Conservation (phyloP, 92 coral and sea anemone genomes). For the Palythoa grandis region DNA sequence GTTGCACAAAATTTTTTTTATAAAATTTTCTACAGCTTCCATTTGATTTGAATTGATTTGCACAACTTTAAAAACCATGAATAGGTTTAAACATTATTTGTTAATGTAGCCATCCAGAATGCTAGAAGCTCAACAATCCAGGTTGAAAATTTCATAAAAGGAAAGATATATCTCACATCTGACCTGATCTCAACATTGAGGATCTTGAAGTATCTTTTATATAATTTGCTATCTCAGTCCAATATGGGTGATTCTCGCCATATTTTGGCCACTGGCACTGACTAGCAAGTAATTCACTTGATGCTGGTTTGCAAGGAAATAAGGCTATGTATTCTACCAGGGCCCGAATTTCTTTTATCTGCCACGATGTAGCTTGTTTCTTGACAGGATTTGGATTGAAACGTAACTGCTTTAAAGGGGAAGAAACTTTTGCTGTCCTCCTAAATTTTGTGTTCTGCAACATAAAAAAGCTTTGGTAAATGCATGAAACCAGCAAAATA, state of each 20-base stretch:
- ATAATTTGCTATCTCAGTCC: background rate
- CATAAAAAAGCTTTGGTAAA: background rate
- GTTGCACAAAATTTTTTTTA: too few species aligned
- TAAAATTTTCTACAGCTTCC: too few species aligned
- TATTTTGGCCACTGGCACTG: slow-evolving; percentile 9
- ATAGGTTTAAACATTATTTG: background rate
- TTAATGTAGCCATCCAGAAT: background rate
- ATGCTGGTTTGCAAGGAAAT: background rate
- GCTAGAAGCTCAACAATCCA: background rate
- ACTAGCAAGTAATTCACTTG: background rate
- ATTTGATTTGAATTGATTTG: too few species aligned
- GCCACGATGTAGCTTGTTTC: slow-evolving; percentile 17
- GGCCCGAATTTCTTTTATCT: background rate
- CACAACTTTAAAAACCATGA: too few species aligned
- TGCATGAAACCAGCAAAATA: background rate
- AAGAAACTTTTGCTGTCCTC: slow-evolving; percentile 7
- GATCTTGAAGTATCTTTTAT: background rate
- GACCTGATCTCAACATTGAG: slow-evolving; percentile 2
- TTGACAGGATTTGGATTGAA: background rate
- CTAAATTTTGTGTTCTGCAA: background rate
- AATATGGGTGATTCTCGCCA: slow-evolving; percentile 7
- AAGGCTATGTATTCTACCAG: background rate
- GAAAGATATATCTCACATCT: background rate
- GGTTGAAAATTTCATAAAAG: background rate
- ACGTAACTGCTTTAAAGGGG: background rate